These are phyloP conservation scores for Chloromyia formosa DNA, from an alignment of 2,888 invertebrate species.

Conservation along the genomic window DNA sequence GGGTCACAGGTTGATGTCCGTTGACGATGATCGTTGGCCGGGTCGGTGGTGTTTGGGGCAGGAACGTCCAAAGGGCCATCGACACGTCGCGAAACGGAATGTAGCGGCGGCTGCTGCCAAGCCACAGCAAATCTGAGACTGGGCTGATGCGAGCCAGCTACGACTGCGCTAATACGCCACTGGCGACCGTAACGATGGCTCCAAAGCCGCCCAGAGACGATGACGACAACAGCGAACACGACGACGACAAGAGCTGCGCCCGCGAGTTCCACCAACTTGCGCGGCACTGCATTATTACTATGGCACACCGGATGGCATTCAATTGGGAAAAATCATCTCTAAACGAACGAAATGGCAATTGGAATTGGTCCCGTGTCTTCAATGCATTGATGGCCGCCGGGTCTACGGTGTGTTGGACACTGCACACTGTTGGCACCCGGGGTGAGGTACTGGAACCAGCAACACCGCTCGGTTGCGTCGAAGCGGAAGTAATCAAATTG, in stretches of 20 bases:
- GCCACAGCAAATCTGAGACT: slow-evolving; percentile 9
- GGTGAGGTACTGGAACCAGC: neutral
- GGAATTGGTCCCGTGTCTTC: neutral
- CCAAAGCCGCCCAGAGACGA: slow-evolving; percentile 4
- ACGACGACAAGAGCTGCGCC: slow-evolving; percentile 24
- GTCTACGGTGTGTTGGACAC: too few species aligned
- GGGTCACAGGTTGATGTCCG: neutral
- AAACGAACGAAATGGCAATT: slow-evolving; percentile 32
- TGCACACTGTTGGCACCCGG: too few species aligned
- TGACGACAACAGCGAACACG: neutral
- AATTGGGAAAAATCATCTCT: slow-evolving; percentile 35
- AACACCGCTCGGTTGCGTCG: neutral
- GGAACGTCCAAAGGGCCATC: slow-evolving; percentile 30
- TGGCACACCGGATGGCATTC: slow-evolving; percentile 39
- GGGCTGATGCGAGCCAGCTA: neutral
- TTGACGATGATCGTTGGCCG: neutral
- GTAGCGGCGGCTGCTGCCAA: slow-evolving; percentile 3
- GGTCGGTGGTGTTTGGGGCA: slow-evolving; percentile 16
- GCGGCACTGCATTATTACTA: slow-evolving; percentile 36
- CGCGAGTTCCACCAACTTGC: slow-evolving; percentile 26
- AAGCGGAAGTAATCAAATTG: slow-evolving; percentile 6
- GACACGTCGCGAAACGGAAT: slow-evolving; percentile 37
- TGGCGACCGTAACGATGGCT: slow-evolving; percentile 27
- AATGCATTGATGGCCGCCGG: neutral
- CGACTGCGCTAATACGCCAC: slow-evolving; percentile 24